Evolutionary conservation across 35 echinoderm and acorn worm species (phyloP).

Genomic region (Apostichopus japonicus): DNA sequence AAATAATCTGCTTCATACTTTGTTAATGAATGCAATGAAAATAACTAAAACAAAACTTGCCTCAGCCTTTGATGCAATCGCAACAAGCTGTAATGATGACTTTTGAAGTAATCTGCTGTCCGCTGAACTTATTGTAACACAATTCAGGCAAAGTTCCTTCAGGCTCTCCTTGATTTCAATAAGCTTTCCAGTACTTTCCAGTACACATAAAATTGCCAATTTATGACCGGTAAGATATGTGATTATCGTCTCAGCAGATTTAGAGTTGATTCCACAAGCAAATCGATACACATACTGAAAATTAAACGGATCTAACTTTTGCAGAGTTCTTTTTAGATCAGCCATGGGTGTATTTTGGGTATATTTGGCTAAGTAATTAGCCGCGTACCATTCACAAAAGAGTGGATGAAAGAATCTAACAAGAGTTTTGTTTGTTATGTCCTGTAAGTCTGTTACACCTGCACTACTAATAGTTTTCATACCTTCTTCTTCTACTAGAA

Average conservation of each 20-base stretch:
- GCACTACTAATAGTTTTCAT: not conserved
- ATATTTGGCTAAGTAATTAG: not conserved
- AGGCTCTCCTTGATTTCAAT: not conserved
- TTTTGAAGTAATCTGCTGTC: not conserved
- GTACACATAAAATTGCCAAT: not conserved
- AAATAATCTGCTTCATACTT: no score
- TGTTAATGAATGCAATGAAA: no score
- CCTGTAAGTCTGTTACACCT: not conserved
- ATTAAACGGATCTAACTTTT: not conserved
- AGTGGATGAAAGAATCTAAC: conserved; percentile 18
- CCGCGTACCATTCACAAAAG: conserved; percentile 44
- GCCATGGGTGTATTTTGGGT: not conserved
- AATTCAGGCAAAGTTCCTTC: not conserved
- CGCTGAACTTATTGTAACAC: not conserved
- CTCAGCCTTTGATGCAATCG: not conserved
- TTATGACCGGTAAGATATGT: not conserved
- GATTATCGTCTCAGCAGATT: not conserved
- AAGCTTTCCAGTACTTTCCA: not conserved
- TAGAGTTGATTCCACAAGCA: not conserved
- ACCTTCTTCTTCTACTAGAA: conserved; percentile 29
- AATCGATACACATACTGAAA: conserved; percentile 27
- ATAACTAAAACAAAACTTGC: not conserved
- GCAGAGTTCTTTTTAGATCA: not conserved
- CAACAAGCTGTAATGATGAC: not conserved
- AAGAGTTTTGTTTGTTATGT: not conserved